Evolutionary conservation across 2,113 vertebrate species (phyloP).

Genomic region (Salvelinus namaycush): DNA sequence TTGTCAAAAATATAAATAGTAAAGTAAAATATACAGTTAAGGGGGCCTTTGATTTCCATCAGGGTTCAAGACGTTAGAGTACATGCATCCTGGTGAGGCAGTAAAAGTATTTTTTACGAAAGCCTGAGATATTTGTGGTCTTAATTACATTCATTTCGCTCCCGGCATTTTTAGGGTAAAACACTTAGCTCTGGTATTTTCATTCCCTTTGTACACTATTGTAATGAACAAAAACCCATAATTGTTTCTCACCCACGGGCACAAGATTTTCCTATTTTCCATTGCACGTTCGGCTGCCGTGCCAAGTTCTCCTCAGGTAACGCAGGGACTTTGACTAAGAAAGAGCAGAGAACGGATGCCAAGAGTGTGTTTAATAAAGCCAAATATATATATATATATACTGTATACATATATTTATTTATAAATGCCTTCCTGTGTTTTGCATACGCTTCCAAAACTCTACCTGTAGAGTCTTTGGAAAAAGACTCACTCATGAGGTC

Average conservation of each 20-base stretch:
- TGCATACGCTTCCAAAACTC: slow-evolving; percentile 6
- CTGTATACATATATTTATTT: slow-evolving; percentile 6
- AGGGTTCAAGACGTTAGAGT: slow-evolving; percentile 41
- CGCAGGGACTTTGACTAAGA: slow-evolving; percentile 58
- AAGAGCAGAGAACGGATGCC: slow-evolving; percentile 37
- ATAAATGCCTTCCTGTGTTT: slow-evolving; percentile 51
- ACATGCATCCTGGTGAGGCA: slow-evolving; percentile 49
- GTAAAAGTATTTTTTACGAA: slow-evolving; percentile 57
- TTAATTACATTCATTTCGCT: slow-evolving; percentile 70
- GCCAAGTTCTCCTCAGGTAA: slow-evolving; percentile 62
- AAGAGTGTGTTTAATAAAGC: slow-evolving; percentile 28
- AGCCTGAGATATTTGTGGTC: slow-evolving; percentile 63
- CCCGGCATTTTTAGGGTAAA: slow-evolving; percentile 66
- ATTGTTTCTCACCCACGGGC: slow-evolving; percentile 71
- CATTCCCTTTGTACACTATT: slow-evolving; percentile 66
- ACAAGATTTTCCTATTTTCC: slow-evolving; percentile 66
- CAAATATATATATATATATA: slow-evolving; percentile 38
- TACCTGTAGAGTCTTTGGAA: no score
- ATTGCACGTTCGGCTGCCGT: slow-evolving; percentile 46
- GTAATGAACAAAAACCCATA: slow-evolving; percentile 70
- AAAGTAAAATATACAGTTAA: no score
- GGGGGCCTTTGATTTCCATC: slow-evolving; percentile 16
- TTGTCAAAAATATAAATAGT: no score
- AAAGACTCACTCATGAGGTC: no score
- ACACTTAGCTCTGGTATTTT: slow-evolving; percentile 69